A percentile compares a stretch with the other conserved stretches of the same genome.
Evolutionary conservation across 2,113 vertebrate genomes (phyloP).

Genomic region (Procavia capensis): DNA sequence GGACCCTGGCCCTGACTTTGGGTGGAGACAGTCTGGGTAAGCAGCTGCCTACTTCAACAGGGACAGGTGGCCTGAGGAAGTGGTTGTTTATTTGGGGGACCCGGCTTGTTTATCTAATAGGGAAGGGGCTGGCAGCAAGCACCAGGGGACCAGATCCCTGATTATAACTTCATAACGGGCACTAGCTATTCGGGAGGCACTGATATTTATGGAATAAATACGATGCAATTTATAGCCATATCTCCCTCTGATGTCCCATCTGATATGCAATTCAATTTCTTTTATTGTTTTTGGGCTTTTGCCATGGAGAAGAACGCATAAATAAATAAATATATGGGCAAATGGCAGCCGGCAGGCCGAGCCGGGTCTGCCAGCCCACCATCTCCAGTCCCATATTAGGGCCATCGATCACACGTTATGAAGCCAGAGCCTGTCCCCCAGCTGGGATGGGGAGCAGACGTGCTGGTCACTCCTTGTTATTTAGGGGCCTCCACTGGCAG

Average conservation of each 20-base stretch:
- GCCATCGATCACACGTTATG: constrained; percentile 75
- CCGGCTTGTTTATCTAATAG: neutral
- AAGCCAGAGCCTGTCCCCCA: constrained; percentile 53
- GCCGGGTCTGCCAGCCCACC: constrained; percentile 63
- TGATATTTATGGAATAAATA: constrained; percentile 83
- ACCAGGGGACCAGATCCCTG: constrained; percentile 61
- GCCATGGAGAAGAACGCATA: constrained; percentile 77
- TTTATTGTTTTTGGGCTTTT: constrained; percentile 81
- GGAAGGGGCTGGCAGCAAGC: constrained; percentile 24
- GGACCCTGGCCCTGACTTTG: neutral
- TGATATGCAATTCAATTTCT: constrained; percentile 84
- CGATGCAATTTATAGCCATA: constrained; percentile 62
- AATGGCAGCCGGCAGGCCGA: constrained; percentile 68
- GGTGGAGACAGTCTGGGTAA: neutral
- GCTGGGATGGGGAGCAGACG: constrained; percentile 58
- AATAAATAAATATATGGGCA: constrained; percentile 83
- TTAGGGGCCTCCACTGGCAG: constrained; percentile 70
- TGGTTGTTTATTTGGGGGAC: neutral
- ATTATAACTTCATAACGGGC: constrained; percentile 72
- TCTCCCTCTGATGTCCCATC: constrained; percentile 81
- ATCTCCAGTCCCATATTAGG: constrained; percentile 75
- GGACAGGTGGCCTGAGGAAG: constrained; percentile 56
- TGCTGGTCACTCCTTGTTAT: constrained; percentile 69
- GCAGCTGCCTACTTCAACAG: neutral
- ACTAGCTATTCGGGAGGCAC: constrained; percentile 41